These are phyloP conservation scores for Heliconius hewitsoni DNA, from an alignment of 1,140 invertebrate species.

Conservation along the genomic window DNA sequence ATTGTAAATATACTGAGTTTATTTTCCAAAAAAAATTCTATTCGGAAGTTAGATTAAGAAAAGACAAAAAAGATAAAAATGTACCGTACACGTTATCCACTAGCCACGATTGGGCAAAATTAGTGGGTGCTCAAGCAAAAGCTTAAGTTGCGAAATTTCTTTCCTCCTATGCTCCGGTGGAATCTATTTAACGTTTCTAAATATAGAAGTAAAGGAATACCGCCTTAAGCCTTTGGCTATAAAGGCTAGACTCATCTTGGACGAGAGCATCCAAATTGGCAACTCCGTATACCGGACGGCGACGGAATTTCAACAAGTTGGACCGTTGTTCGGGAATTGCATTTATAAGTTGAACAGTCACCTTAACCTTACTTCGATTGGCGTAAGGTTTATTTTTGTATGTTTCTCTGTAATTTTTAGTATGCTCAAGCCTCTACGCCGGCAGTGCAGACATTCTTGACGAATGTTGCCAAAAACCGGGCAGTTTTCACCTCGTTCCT, in stretches of 20 bases:
- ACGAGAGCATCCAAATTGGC: conserved; percentile 56
- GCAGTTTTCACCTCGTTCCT: conserved; percentile 72
- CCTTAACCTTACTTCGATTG: conserved; percentile 41
- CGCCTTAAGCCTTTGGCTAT: conserved; percentile 47
- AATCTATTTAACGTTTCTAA: conserved; percentile 47
- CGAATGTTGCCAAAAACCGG: conserved; percentile 75
- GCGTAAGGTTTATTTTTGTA: conserved; percentile 56
- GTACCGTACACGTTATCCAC: conserved; percentile 56
- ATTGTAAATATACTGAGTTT: conserved; percentile 51
- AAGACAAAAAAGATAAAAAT: conserved; percentile 47
- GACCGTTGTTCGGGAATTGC: conserved; percentile 56
- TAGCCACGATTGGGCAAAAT: conserved; percentile 64
- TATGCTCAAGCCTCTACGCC: conserved; percentile 49
- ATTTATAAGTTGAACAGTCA: conserved; percentile 39
- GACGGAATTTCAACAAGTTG: conserved; percentile 79
- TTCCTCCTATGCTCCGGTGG: conserved; percentile 57
- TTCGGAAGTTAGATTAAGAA: conserved; percentile 32
- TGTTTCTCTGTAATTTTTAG: conserved; percentile 31
- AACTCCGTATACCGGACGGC: conserved; percentile 58
- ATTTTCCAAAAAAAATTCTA: conserved; percentile 33
- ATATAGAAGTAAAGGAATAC: conserved; percentile 48
- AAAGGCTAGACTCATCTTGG: conserved; percentile 47
- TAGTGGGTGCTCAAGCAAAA: conserved; percentile 64
- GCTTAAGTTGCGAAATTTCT: conserved; percentile 77
- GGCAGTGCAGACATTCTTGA: conserved; percentile 70